Base-by-base conservation (phyloP, 1,140 invertebrate genomes). In the Ceratina japonica region DNA sequence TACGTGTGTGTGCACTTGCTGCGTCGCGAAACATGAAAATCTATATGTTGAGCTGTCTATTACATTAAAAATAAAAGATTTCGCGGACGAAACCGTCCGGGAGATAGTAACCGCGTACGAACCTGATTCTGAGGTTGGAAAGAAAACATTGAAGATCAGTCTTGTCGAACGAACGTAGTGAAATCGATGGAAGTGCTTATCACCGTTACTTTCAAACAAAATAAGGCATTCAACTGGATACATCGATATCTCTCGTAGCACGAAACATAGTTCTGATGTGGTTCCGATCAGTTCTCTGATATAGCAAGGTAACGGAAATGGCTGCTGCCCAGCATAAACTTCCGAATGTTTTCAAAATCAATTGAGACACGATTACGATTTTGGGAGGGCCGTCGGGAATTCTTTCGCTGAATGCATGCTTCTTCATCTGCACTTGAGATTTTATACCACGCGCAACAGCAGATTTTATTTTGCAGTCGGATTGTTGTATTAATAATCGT, bases 81-180 rank as follows among this genome's bases (percentile, higher is more conserved):
- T 65, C 49, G 49, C 56, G 51, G 70, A 49, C 54, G 22, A 56
- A 58, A 12, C 12, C 37, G 54, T 54, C 1, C 18, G 44, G 44
- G 72, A 22, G 49, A 54, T 12, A n/a, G 75, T 62, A 31, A 24
- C n/a, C 15, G n/a, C 15, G 3, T 64, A 88, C 80, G 63, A 84
- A 90, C 92, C 90, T 93, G 92, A 87, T 92, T 93, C 75, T 91
- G 91, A 78, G 87, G 90, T 68, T 92, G 92, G 52, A 92, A 81
- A n/a, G 91, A 87, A 88, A 93, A 90, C 92, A 93, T 93, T 86
- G 82, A 71, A 68, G 27, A 65, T 52, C 16, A 73, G n/a, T 20
- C 56, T 20, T 65, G 20, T 72, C 68, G 74, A 63, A 52, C 52
- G 31, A 16, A 20, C 51, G 12, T 31, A 58, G 37, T 10, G 10